Evolutionary conservation across 2,113 vertebrate species (phyloP).

Genomic region (Caranx melampygus): DNA sequence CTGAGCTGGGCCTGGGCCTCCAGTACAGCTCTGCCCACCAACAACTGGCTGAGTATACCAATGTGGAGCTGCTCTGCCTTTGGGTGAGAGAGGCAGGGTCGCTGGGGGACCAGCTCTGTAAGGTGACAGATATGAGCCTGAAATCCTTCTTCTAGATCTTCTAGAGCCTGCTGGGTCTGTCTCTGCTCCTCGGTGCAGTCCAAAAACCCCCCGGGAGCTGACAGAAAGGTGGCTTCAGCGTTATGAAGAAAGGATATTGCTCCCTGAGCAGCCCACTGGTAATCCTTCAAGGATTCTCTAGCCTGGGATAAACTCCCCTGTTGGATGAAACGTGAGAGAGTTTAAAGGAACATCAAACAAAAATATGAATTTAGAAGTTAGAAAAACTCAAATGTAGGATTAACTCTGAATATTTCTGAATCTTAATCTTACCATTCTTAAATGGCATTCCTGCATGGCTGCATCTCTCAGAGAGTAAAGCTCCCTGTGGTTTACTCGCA

Average conservation of each 20-base stretch:
- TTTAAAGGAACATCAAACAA: conserved; percentile 17
- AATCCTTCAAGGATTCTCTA: conserved; percentile 79
- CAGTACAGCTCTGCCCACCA: conserved; percentile 75
- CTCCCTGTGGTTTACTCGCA: conserved; percentile 62
- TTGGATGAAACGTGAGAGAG: conserved; percentile 21
- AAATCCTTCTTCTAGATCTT: conserved; percentile 81
- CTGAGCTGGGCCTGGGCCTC: conserved; percentile 80
- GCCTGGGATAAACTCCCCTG: conserved; percentile 86
- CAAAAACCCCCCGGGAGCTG: conserved; percentile 69
- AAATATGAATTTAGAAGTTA: not conserved
- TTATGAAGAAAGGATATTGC: conserved; percentile 78
- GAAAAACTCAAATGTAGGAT: not conserved
- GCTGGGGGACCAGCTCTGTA: conserved; percentile 72
- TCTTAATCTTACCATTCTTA: conserved; percentile 83
- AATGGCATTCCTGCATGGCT: conserved; percentile 77
- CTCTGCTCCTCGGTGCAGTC: conserved; percentile 71
- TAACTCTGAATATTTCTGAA: not conserved
- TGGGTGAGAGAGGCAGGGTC: conserved; percentile 75
- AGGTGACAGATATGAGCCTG: conserved; percentile 79
- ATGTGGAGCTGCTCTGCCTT: conserved; percentile 80
- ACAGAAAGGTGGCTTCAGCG: conserved; percentile 76
- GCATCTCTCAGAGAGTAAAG: conserved; percentile 74
- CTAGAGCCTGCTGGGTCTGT: conserved; percentile 62
- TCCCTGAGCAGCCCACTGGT: conserved; percentile 78
- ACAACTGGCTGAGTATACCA: conserved; percentile 80